These are phyloP conservation scores for Eubucco bourcierii DNA, from an alignment of 2,113 vertebrate species.

Conservation along the genomic window DNA sequence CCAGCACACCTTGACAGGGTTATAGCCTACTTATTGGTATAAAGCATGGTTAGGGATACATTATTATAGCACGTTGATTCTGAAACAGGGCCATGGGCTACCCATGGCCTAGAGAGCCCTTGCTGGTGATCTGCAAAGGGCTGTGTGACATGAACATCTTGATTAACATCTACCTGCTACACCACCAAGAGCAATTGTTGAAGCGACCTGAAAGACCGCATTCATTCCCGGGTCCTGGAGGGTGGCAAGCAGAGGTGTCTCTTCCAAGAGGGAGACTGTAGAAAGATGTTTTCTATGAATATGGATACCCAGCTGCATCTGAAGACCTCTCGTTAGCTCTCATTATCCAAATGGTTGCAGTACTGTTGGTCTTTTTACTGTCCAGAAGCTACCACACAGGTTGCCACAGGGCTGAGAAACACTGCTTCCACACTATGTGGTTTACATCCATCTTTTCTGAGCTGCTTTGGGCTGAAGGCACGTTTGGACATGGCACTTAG, in stretches of 20 bases:
- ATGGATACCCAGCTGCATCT: background rate
- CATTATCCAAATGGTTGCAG: background rate
- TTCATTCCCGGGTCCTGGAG: background rate
- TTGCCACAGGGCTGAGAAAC: background rate
- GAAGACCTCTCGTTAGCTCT: background rate
- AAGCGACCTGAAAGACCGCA: background rate
- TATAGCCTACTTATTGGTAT: constrained; percentile 73
- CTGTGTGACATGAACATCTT: background rate
- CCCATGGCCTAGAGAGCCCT: constrained; percentile 11
- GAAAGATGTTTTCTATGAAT: background rate
- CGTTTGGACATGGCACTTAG: no score
- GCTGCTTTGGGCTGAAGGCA: background rate
- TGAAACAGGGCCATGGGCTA: constrained; percentile 48
- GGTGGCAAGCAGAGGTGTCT: background rate
- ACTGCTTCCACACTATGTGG: background rate
- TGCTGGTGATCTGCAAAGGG: constrained; percentile 36
- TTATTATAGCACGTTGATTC: constrained; percentile 66
- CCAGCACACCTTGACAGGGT: constrained; percentile 74
- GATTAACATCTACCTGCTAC: background rate
- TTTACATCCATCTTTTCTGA: background rate
- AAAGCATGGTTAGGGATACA: constrained; percentile 74
- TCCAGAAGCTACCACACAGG: background rate
- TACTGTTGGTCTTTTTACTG: background rate
- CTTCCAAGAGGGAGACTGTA: background rate
- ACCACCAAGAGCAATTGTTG: background rate